phyloP scores from a whole-genome alignment of 2,797 vertebrate species.

The Pantherophis alleghaniensis region DNA sequence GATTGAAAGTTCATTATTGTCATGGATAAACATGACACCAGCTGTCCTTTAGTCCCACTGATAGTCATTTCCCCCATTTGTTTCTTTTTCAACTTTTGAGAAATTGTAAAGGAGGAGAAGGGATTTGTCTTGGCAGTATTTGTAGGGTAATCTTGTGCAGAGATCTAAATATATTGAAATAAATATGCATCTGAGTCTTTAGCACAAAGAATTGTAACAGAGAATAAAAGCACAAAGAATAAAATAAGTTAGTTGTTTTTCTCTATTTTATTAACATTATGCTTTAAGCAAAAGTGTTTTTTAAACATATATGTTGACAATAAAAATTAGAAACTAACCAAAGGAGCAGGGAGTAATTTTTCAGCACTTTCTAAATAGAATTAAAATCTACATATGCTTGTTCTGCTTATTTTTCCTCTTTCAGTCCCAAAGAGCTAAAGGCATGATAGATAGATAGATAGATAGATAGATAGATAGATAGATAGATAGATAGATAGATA shows the following conservation, averaged over 20 bases:
- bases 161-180: conserved; percentile 21
- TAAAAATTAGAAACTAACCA: neutral
- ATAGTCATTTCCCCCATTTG: conserved; percentile 8
- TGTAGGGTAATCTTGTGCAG: conserved; percentile 22
- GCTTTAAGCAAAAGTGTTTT: neutral
- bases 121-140: conserved; percentile 37
- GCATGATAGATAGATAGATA: neutral
- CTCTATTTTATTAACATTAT: neutral
- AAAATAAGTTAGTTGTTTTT: neutral
- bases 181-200: conserved; percentile 18
- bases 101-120: conserved; percentile 12
- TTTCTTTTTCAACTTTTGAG: conserved; percentile 23
- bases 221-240: neutral
- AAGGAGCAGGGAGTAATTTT: neutral
- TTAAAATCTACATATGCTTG: neutral
- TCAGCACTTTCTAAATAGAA: neutral
- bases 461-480: neutral
- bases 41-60: conserved; percentile 14
- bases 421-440: neutral
- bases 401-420: neutral
- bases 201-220: neutral
- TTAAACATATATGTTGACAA: neutral
- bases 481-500: neutral
- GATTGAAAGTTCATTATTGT: conserved; percentile 5
- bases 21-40: conserved; percentile 22